Conservation (phyloP, 2,888 invertebrate species). For the Trichacis sp. region DNA sequence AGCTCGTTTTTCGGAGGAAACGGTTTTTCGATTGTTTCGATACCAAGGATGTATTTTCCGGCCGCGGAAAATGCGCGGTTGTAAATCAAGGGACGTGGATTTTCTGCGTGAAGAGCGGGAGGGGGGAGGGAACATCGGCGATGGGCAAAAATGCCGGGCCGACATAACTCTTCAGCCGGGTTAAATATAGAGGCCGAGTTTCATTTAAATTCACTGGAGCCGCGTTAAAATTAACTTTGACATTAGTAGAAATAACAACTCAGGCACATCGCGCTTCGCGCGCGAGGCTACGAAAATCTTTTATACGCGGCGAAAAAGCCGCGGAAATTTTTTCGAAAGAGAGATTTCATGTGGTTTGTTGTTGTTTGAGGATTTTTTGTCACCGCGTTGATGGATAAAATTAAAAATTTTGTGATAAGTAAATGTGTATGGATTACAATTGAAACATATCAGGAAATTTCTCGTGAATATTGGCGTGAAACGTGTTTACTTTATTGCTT, state of each 20-base stretch:
- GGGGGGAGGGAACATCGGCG: constrained; percentile 12
- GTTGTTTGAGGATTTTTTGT: neutral
- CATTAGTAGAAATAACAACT: constrained; percentile 44
- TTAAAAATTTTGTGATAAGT: no score
- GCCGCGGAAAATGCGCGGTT: no score
- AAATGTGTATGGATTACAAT: no score
- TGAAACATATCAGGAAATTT: no score
- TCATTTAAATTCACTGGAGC: constrained; percentile 43
- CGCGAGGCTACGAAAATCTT: constrained; percentile 15
- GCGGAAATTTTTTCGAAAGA: neutral
- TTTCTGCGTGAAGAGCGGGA: neutral
- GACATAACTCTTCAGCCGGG: constrained; percentile 29
- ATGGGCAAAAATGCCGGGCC: constrained; percentile 31
- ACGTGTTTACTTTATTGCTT: no score
- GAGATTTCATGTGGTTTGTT: no score
- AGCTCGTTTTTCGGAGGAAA: no score
- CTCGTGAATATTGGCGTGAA: neutral
- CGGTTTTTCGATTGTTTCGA: no score
- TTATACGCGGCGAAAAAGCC: neutral
- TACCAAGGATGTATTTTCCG: no score
- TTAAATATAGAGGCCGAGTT: constrained; percentile 38
- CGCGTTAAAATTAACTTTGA: constrained; percentile 44
- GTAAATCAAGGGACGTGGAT: no score
- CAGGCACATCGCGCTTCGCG: constrained; percentile 31
- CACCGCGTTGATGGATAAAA: no score